Evolutionary conservation across 2,797 vertebrate genomes (phyloP).

Genomic region (Mormyrus proboscirostris): DNA sequence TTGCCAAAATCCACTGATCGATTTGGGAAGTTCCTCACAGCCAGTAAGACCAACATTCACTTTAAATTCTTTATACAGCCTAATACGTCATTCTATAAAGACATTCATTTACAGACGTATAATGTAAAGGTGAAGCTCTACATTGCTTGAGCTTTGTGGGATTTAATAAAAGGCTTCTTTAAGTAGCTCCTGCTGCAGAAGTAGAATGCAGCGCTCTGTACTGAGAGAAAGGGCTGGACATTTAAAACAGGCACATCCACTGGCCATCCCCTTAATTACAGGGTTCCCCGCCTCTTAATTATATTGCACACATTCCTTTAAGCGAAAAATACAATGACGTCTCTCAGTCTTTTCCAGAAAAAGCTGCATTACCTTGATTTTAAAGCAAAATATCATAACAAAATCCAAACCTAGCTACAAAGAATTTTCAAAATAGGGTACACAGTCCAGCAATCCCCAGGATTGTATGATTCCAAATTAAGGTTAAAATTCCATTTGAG

Average conservation of each 20-base stretch:
- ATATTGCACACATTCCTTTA: constrained; percentile 32
- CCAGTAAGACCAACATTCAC: not conserved
- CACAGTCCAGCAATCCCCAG: not conserved
- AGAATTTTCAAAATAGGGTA: not conserved
- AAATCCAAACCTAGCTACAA: not conserved
- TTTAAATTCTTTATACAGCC: not conserved
- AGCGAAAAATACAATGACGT: constrained; percentile 22
- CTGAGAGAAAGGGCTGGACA: constrained; percentile 3
- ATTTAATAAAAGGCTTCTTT: not conserved
- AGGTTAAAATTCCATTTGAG: not conserved
- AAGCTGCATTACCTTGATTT: constrained; percentile 8
- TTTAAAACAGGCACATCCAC: constrained; percentile 44
- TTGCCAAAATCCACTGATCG: not conserved
- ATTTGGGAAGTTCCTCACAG: not conserved
- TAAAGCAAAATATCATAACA: not conserved
- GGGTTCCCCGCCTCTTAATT: constrained; percentile 42
- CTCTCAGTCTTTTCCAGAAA: constrained; percentile 23
- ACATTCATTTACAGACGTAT: not conserved
- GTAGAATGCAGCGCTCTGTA: not conserved
- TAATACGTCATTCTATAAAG: not conserved
- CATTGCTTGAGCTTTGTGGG: not conserved
- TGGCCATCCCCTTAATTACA: constrained; percentile 39
- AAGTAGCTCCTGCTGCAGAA: not conserved
- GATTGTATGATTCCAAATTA: not conserved
- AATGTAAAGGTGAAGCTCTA: not conserved